Percentiles rank a stretch among this genome's conserved stretches.
phyloP scores from a whole-genome alignment of 1,140 invertebrate genomes.

The Drosophila nannoptera region DNA sequence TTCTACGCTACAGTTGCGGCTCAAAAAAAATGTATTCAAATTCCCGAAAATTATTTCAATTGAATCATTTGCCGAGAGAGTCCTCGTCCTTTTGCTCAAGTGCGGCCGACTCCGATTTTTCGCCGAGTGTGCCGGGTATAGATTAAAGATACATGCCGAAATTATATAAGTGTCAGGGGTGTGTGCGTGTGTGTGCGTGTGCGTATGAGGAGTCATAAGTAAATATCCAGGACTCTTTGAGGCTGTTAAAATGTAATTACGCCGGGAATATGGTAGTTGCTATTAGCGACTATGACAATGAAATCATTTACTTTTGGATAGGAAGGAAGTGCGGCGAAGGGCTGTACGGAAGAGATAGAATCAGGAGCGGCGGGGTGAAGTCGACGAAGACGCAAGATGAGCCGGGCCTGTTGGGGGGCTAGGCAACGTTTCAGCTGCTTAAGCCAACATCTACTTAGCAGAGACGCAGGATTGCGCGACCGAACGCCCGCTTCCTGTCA shows the following conservation, averaged over 20 bases:
- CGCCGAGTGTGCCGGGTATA: not conserved
- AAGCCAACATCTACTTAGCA: conserved; percentile 26
- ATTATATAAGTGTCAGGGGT: conserved; percentile 24
- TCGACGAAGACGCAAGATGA: no score
- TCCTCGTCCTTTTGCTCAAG: not conserved
- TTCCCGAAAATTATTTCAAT: not conserved
- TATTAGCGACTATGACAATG: conserved; percentile 73
- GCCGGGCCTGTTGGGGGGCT: no score
- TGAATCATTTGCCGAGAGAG: not conserved
- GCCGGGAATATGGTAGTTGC: conserved; percentile 55
- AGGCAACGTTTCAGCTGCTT: conserved; percentile 24
- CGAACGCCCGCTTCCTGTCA: conserved; percentile 48
- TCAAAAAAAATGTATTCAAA: not conserved
- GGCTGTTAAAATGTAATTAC: conserved; percentile 73
- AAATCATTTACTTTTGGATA: conserved; percentile 47
- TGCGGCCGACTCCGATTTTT: not conserved
- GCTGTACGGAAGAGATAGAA: not conserved
- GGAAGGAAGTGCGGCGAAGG: not conserved
- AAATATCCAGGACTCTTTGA: conserved; percentile 58
- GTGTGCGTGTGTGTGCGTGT: conserved; percentile 12
- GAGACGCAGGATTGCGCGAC: conserved; percentile 20
- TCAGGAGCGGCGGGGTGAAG: not conserved
- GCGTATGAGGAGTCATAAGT: conserved; percentile 48
- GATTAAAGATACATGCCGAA: conserved; percentile 15
- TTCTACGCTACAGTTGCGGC: not conserved